phyloP scores from a whole-genome alignment of 2,797 vertebrate genomes.

The Lerista edwardsae region DNA sequence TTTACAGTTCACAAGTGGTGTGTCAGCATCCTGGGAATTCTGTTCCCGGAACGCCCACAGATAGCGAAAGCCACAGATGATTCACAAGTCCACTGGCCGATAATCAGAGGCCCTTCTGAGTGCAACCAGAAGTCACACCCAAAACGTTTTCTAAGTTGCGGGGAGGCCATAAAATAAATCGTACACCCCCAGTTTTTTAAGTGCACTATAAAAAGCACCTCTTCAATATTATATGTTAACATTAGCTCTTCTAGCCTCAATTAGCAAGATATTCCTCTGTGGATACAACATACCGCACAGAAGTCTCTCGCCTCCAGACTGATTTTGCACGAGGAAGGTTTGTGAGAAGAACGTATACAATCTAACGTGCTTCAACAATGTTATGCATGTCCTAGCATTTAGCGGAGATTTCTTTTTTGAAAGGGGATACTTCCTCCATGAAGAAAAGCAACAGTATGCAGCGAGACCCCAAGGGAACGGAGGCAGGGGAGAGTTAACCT shows the following conservation, averaged over 20 bases:
- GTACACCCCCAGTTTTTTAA: not conserved
- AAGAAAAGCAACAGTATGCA: not conserved
- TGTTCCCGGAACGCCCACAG: too few relatives aligned
- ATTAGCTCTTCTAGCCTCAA: not conserved
- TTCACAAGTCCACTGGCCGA: too few relatives aligned
- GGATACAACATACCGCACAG: not conserved
- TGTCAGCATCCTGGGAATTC: too few relatives aligned
- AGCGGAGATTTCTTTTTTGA: conserved; percentile 1
- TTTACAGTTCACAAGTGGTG: too few relatives aligned
- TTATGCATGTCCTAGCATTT: not conserved
- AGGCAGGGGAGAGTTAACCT: not conserved
- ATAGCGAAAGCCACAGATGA: too few relatives aligned
- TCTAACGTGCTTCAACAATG: not conserved
- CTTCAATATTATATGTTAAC: not conserved
- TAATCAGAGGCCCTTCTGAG: too few relatives aligned
- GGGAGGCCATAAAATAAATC: too few relatives aligned
- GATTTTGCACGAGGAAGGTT: not conserved
- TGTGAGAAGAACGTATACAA: not conserved
- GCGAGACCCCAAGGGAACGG: too few relatives aligned
- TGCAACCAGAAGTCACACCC: too few relatives aligned
- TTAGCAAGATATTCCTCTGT: not conserved
- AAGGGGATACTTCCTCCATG: not conserved
- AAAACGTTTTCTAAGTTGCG: too few relatives aligned
- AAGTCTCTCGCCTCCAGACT: not conserved
- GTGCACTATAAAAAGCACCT: not conserved